Conservation (phyloP, 2,797 vertebrate species). For the Rhynchotus rufescens region DNA sequence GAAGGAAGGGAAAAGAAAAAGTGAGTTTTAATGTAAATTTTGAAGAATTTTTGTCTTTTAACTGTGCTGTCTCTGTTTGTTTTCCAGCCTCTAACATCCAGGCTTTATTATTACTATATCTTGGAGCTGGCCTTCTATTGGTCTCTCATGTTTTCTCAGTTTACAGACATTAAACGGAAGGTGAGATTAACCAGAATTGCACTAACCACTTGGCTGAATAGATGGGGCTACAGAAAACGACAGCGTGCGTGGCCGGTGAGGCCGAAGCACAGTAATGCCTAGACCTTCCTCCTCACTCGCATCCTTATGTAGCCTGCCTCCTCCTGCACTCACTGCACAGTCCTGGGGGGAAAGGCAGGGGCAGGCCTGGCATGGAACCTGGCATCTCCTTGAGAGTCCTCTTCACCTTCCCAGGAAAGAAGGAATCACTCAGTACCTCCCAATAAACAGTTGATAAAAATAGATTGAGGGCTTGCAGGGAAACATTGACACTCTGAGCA, state of each 20-base stretch:
- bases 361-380: neutral
- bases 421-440: neutral
- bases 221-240: neutral
- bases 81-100: conserved; percentile 87
- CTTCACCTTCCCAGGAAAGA: neutral
- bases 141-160: conserved; percentile 98
- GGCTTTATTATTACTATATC: conserved; percentile 93
- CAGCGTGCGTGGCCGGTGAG: neutral
- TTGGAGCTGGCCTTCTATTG: conserved; percentile 94
- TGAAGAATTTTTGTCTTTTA: conserved; percentile 26
- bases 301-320: neutral
- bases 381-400: neutral
- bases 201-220: neutral
- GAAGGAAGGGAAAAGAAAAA: neutral
- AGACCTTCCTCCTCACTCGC: neutral
- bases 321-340: neutral
- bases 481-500: neutral
- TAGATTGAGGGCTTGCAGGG: neutral
- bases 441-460: conserved; percentile 19
- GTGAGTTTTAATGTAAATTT: neutral
- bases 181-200: conserved; percentile 80
- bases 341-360: neutral
- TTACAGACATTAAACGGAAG: conserved; percentile 97
- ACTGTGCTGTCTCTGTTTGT: conserved; percentile 53
- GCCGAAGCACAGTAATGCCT: neutral